Base-by-base conservation (phyloP, 2,888 invertebrate genomes). In the Pelosia muscerda region DNA sequence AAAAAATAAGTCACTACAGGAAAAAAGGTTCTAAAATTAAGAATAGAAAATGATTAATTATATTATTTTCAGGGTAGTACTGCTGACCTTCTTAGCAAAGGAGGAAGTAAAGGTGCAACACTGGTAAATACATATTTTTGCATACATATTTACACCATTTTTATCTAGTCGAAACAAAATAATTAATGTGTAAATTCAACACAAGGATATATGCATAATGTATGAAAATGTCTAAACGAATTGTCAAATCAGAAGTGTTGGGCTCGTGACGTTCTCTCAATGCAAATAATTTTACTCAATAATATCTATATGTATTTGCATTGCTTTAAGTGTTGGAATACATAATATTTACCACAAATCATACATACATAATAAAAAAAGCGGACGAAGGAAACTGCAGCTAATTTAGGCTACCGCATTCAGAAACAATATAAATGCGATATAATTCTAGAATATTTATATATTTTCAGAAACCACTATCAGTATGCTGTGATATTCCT, bases 401-500 rank as follows among this genome's bases (percentile, higher is more conserved):
- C 4, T 31, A 31, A 8, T 31, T 31, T 8, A 9, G 9, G 9
- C 10, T 31, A 10, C 31, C 31, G 8, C 28, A 31, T 10, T 8
- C 4, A 31, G 9, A 31, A 31, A 8, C 31, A 28, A 3, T 28
- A 3, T 6, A 28, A 28, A 28, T 5, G 31, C 31, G 5, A 15
- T 19, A 42, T 42, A 38, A 38, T 15, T 13, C n/a, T 38, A 38
- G 25, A 13, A 34, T 38, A 9, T 15, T 38, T 31, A 9, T 23
- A 15, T 56, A 62, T 59, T 87, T 88, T 58, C 85, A 95, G 94
- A 95, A 94, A 89, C 94, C 94, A 0, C 83, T 94, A 72, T 94
- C 94, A 65, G 88, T 89, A 19, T 95, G 94, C 74, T 95, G 95
- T 69, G 92, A 94, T 68, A 94, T 94, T 55, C 95, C 95, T 19